A percentile compares a stretch with the other conserved stretches of the same genome.
Evolutionary conservation across 2,113 vertebrate species (phyloP).

Genomic region (Sylvia atricapilla): DNA sequence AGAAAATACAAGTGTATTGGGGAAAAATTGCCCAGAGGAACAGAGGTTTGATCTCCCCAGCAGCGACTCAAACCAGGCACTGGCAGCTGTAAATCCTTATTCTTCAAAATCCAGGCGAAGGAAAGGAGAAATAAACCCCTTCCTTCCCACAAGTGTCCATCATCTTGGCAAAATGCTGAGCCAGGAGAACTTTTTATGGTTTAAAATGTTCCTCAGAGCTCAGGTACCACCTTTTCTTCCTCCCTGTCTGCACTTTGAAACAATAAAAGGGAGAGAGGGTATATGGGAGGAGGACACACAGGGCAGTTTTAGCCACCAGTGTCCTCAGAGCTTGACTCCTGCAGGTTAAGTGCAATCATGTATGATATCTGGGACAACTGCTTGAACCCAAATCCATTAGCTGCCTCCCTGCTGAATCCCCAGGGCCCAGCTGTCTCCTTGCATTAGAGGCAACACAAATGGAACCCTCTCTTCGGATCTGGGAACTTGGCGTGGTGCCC

Average conservation of each 20-base stretch:
- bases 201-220: background rate
- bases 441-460: constrained; percentile 41
- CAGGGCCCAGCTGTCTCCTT: constrained; percentile 57
- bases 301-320: background rate
- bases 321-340: background rate
- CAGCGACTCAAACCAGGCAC: background rate
- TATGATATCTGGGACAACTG: constrained; percentile 46
- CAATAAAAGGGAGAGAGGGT: background rate
- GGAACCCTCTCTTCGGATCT: background rate
- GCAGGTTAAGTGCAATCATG: constrained; percentile 34
- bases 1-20: background rate
- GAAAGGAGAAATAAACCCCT: background rate
- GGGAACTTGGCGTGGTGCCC: background rate
- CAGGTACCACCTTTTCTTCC: background rate
- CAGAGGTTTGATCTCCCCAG: accelerated
- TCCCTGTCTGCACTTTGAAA: background rate
- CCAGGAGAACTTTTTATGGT: background rate
- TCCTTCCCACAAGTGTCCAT: background rate
- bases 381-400: constrained; percentile 67
- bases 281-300: accelerated
- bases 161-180: background rate
- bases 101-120: background rate
- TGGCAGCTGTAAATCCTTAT: background rate
- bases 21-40: background rate
- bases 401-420: constrained; percentile 45